Conservation (phyloP, 2,113 vertebrate species). For the Macaca fascicularis region T2T-MFA8v1.1 NC_088376.1:126452501-126453000, state of each 20-base stretch:
- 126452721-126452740: constrained; percentile 49
- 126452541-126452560: background rate
- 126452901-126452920: background rate
- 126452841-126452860: background rate
- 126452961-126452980: background rate
- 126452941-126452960: no score
- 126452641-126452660: constrained; percentile 32
- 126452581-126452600: background rate
- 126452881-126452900: background rate
- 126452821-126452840: background rate
- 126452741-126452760: constrained; percentile 71
- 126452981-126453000: background rate
- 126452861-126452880: background rate
- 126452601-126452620: background rate
- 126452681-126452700: constrained; percentile 23
- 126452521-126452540: background rate
- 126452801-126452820: background rate
- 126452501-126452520: background rate
- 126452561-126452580: background rate
- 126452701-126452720: constrained; percentile 66
- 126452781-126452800: background rate
- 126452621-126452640: constrained; percentile 30
- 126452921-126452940: background rate
- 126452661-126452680: background rate
- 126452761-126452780: background rate